Base-by-base conservation (phyloP, 2,113 vertebrate genomes). In the Pteronura brasiliensis region DNA sequence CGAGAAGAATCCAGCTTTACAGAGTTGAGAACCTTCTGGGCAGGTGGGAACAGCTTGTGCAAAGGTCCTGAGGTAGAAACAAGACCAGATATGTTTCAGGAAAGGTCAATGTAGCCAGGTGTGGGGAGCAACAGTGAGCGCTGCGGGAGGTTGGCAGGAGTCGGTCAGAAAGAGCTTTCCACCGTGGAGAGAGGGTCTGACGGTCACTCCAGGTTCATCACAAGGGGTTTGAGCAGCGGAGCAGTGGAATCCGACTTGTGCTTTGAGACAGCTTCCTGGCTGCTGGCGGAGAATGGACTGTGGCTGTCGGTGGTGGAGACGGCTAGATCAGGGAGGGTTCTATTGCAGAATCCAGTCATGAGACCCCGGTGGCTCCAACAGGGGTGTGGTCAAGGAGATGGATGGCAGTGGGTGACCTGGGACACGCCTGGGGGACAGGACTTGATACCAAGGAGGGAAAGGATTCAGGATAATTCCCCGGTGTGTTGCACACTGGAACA, bases 401-500 rank as follows among this genome's bases (percentile, higher is more conserved):
- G 69, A 27, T 1, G 4, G 34, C 18, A 0, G 14, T 3, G 76
- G 17, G 34, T 14, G 49, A 31, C 36, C 3, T 18, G 23, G 59
- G 81, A 6, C 49, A 13, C 0, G 0, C 59, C n/a, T 6, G 44
- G 72, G 71, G 5, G 5, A 49, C 49, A 49, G 81, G 88, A 29
- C 20, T 81, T 42, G 1, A 17, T 15, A 2, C 1, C 14, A 18
- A 34, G 39, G 31, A 44, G 55, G 23, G 21, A 27, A 39, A 74
- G 81, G 65, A 72, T 9, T 29, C 8, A 0, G 79, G 36, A 5
- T 9, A 8, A 21, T 8, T 9, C 42, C 23, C 25, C 0, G 20
- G 6, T 4, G 42, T 5, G 10, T 27, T 13, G 4, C 0, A 29
- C 29, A 6, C 47, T 2, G 7, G 76, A 21, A 13, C 59, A 18